Evolutionary conservation across 2,113 vertebrate species (phyloP).

Genomic region (Mesembrinibis cayennensis): DNA sequence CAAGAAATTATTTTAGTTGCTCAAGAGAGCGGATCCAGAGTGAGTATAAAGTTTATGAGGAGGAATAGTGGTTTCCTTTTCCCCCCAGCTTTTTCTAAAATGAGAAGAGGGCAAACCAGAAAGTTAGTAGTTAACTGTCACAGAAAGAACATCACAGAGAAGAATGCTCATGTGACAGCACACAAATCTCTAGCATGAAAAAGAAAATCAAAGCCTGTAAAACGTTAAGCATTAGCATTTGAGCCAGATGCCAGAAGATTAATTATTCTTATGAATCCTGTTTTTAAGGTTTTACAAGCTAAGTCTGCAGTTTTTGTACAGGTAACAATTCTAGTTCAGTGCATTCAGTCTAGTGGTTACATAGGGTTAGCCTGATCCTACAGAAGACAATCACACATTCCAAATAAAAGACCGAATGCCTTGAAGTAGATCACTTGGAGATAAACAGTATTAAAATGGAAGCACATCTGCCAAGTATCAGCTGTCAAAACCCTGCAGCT

Average conservation of each 20-base stretch:
- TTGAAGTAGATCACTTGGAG: slow-evolving; percentile 52
- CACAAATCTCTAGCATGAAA: not conserved
- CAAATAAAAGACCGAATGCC: slow-evolving; percentile 40
- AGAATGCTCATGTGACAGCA: not conserved
- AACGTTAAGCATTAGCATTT: not conserved
- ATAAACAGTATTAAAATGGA: slow-evolving; percentile 57
- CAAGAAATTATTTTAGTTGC: not conserved
- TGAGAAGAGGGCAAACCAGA: not conserved
- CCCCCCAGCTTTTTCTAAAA: not conserved
- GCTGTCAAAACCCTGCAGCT: slow-evolving; percentile 48
- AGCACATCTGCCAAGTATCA: slow-evolving; percentile 60
- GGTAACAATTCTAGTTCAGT: not conserved
- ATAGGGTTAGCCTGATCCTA: not conserved
- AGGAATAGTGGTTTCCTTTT: not conserved
- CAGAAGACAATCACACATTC: not conserved
- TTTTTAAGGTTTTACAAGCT: not conserved
- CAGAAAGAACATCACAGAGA: not conserved
- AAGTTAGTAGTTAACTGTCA: not conserved
- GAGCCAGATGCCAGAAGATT: not conserved
- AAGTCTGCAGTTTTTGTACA: not conserved
- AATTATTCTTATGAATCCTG: not conserved
- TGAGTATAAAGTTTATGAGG: not conserved
- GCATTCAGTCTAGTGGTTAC: not conserved
- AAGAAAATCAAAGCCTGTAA: not conserved
- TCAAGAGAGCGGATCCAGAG: not conserved